Evolutionary conservation across 2,797 vertebrate genomes (phyloP).

Genomic region (Gallinago stenura): DNA sequence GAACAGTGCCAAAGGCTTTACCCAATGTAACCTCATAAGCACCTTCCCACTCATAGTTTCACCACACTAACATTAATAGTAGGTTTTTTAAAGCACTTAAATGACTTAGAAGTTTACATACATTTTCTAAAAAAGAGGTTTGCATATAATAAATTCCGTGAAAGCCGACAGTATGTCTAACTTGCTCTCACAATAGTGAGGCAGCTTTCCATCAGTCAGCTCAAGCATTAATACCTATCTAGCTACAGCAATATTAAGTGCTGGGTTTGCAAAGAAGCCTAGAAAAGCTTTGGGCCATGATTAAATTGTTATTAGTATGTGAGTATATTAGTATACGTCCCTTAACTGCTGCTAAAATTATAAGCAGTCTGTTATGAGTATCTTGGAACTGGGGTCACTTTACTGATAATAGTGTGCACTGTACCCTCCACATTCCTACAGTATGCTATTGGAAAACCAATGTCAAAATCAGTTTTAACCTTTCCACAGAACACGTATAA

Average conservation of each 20-base stretch:
- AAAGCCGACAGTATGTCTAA: neutral
- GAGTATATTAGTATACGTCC: neutral
- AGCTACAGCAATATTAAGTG: neutral
- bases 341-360: neutral
- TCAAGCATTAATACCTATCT: neutral
- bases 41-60: constrained; percentile 10
- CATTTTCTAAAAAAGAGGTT: neutral
- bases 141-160: neutral
- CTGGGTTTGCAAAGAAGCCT: neutral
- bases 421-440: neutral
- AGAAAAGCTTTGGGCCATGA: neutral
- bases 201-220: neutral
- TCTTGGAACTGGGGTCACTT: neutral
- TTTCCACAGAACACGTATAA: neutral
- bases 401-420: neutral
- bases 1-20: constrained; percentile 41
- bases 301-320: neutral
- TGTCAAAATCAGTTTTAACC: neutral
- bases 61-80: neutral
- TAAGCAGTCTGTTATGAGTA: neutral
- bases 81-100: neutral
- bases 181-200: neutral
- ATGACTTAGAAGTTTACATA: neutral
- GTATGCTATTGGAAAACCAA: neutral
- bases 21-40: constrained; percentile 11